Conservation (phyloP, 2,113 vertebrate genomes). For the Paracanthobrama guichenoti region DNA sequence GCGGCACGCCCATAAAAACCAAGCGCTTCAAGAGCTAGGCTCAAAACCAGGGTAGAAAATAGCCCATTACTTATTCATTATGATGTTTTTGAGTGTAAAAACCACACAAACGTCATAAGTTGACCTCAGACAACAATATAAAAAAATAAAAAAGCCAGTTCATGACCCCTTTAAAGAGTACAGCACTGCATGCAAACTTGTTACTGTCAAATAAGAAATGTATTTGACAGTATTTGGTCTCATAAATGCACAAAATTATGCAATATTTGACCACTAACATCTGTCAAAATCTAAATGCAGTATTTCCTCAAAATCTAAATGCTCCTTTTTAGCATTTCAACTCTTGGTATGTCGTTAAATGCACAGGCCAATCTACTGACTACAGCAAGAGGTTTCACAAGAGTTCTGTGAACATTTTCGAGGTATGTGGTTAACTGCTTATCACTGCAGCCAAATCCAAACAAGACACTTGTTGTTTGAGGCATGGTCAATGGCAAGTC, state of each 20-base stretch:
- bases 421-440: background rate
- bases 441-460: background rate
- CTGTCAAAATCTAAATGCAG: background rate
- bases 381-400: background rate
- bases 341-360: background rate
- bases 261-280: background rate
- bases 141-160: too few species aligned
- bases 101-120: too few species aligned
- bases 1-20: too few species aligned
- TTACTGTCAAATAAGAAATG: background rate
- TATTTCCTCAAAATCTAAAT: background rate
- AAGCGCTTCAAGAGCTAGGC: too few species aligned
- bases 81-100: too few species aligned
- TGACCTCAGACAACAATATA: too few species aligned
- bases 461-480: slow-evolving; percentile 35
- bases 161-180: too few species aligned
- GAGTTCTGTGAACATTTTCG: background rate
- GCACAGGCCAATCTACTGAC: background rate
- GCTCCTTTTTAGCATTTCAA: background rate
- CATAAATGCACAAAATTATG: background rate
- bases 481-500: slow-evolving; percentile 1
- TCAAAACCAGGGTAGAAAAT: too few species aligned
- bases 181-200: slow-evolving; percentile 26
- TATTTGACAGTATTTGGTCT: slow-evolving; percentile 6
- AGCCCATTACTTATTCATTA: too few species aligned